These are phyloP conservation scores for Eurystomus gularis DNA, from an alignment of 2,113 vertebrate species.

Conservation along the genomic window DNA sequence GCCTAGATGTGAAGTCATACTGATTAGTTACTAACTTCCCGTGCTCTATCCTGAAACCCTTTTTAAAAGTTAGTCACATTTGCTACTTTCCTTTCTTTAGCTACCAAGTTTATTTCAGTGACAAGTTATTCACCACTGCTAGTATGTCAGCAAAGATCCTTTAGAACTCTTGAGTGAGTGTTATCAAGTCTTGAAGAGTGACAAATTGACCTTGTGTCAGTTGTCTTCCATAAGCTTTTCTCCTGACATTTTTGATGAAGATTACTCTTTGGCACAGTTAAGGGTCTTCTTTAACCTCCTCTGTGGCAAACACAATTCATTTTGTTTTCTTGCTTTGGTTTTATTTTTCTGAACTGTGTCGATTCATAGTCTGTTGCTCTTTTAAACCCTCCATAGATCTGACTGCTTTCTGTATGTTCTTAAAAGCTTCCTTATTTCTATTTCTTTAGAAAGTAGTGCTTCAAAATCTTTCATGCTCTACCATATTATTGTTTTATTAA, in stretches of 20 bases:
- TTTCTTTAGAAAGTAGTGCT: background rate
- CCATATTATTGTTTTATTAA: background rate
- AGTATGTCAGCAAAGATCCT: background rate
- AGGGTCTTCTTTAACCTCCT: background rate
- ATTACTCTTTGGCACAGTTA: background rate
- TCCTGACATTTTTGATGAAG: background rate
- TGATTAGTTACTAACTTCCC: background rate
- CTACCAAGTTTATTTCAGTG: background rate
- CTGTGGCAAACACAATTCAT: background rate
- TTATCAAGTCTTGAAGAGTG: background rate
- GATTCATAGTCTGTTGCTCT: background rate
- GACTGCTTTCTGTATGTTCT: background rate
- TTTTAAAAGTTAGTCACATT: background rate
- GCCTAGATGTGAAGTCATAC: background rate
- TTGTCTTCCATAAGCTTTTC: background rate
- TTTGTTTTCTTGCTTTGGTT: background rate
- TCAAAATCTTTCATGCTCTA: background rate
- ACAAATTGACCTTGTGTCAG: background rate
- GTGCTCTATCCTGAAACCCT: background rate
- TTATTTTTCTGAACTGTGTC: background rate
- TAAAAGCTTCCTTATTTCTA: background rate
- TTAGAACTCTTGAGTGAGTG: background rate
- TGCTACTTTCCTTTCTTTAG: background rate
- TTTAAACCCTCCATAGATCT: background rate
- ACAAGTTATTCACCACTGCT: background rate